Base-by-base conservation (phyloP, 2,797 vertebrate species). In the Echeneis naucrates region DNA sequence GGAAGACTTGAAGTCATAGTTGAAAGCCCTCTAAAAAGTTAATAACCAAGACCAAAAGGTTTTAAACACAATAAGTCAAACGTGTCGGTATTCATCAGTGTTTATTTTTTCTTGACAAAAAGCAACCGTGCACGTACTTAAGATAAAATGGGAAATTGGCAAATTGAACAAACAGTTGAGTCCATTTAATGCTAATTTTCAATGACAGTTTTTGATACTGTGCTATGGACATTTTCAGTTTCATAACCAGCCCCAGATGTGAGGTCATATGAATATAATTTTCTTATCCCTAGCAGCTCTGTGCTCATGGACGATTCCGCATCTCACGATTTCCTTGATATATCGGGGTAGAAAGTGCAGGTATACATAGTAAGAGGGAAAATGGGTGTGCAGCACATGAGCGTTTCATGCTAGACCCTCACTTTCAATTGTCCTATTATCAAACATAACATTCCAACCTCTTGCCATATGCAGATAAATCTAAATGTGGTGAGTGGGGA, bases 81-180 rank as follows among this genome's bases (percentile, higher is more conserved):
- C 47, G 1, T 14, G 23, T 12, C 10, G 6, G 12, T 24, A 24
- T 50, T 17, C 11, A 50, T 26, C 21, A 50, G 47, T 26, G 23
- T 47, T 47, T 47, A 47, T 47, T 47, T 42, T 44, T 19, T 45
- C 23, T 50, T 50, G 48, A 26, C 48, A 50, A 26, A 47, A 47
- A 26, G 24, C 23, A 26, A 48, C 23, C 8, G 48, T 26, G 48
- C 24, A 50, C 26, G 48, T 50, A 24, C 48, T 16, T 26, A 26
- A 50, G 23, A 47, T 23, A 23, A 26, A 50, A 24, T 50, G 23
- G 14, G 12, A 50, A 50, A 50, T 26, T 50, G 24, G 5, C 24
- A 26, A 58, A 19, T 58, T 8, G 26, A 40, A 27, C 17, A 27
- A 32, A 42, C 11, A 26, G 4, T 26, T 26, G 3, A 38, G 26